phyloP scores from a whole-genome alignment of 2,888 invertebrate genomes.

The Desoria tigrina region DNA sequence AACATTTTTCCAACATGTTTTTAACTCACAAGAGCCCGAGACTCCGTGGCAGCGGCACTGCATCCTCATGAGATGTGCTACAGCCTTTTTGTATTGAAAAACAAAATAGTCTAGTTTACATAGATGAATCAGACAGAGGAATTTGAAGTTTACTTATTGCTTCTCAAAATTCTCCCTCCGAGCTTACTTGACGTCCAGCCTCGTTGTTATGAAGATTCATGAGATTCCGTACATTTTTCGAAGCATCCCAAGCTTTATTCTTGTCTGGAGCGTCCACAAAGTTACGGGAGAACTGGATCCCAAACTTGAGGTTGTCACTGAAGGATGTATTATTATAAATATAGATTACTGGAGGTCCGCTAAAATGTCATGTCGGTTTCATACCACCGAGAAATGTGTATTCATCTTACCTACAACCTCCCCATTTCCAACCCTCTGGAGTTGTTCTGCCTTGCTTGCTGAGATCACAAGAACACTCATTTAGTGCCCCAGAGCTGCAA shows the following conservation, averaged over 20 bases:
- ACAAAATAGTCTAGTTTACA: too few relatives aligned
- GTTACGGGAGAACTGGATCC: constrained; percentile 61
- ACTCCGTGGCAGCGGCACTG: constrained; percentile 65
- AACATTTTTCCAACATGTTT: constrained; percentile 64
- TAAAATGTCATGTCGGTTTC: neutral
- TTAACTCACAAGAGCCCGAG: constrained; percentile 64
- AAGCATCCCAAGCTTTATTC: constrained; percentile 56
- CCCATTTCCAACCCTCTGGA: constrained; percentile 63
- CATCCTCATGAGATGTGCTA: constrained; percentile 59
- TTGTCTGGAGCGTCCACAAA: constrained; percentile 63
- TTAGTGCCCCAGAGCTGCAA: constrained; percentile 63
- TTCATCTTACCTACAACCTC: constrained; percentile 60
- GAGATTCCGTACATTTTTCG: constrained; percentile 59
- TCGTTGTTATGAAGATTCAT: constrained; percentile 65
- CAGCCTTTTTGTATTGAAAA: constrained; percentile 58
- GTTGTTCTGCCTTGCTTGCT: constrained; percentile 58
- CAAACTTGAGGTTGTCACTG: constrained; percentile 63
- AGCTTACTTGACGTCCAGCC: constrained; percentile 61
- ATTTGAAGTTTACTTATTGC: too few relatives aligned
- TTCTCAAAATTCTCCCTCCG: too few relatives aligned
- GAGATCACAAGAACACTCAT: constrained; percentile 63
- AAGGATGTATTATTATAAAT: too few relatives aligned
- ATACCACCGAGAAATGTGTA: neutral
- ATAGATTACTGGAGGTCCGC: neutral
- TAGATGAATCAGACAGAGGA: too few relatives aligned